Evolutionary conservation across 2,113 vertebrate genomes (phyloP).

Genomic region (Serilophus lunatus): DNA sequence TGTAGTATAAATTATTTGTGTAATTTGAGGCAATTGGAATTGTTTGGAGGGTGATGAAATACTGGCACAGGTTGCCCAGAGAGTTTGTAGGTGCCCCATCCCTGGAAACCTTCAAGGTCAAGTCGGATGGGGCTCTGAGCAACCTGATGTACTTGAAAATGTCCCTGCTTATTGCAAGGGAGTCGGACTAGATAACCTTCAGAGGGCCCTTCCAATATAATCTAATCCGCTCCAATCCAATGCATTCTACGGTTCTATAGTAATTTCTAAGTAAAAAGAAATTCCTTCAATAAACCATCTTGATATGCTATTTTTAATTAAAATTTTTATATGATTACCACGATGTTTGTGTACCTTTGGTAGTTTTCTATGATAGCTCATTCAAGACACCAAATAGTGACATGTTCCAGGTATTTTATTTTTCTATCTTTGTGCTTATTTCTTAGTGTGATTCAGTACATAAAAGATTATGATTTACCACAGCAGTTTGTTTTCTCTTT

Average conservation of each 20-base stretch:
- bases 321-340: not conserved
- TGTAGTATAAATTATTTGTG: not conserved
- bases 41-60: not conserved
- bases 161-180: not conserved
- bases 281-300: not conserved
- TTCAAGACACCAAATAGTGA: not conserved
- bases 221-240: too few species aligned
- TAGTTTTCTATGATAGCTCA: not conserved
- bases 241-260: not conserved
- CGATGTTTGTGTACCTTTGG: not conserved
- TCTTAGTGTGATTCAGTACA: not conserved
- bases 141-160: not conserved
- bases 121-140: rapidly evolving
- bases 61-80: not conserved
- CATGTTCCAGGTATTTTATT: not conserved
- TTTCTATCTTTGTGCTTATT: not conserved
- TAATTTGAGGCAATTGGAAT: not conserved
- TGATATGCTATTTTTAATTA: not conserved
- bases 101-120: not conserved
- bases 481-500: not conserved
- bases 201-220: too few species aligned
- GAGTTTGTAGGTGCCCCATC: not conserved
- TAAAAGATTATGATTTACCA: not conserved
- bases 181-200: not conserved
- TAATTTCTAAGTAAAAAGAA: not conserved